These are phyloP conservation scores for Alethe castanea DNA, from an alignment of 2,113 vertebrate species.

Conservation along the genomic window DNA sequence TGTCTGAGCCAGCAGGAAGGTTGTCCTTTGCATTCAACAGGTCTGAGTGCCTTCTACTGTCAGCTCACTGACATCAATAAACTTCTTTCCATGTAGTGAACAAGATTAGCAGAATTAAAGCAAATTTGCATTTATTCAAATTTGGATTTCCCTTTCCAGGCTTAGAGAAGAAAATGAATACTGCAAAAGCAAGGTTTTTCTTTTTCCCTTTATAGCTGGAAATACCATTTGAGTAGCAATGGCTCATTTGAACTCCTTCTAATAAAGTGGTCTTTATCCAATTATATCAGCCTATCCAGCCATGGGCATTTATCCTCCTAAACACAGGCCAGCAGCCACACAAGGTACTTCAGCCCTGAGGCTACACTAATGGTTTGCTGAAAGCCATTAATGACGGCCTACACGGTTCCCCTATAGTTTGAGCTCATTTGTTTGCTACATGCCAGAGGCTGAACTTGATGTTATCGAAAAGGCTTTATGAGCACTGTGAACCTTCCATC, in stretches of 20 bases:
- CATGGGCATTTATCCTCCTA: background rate
- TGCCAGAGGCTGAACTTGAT: background rate
- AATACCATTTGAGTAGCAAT: background rate
- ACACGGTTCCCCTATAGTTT: background rate
- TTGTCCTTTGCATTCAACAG: background rate
- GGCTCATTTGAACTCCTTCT: background rate
- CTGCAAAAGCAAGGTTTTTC: background rate
- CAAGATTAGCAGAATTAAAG: background rate
- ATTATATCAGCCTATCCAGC: constrained; percentile 1
- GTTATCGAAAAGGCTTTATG: constrained; percentile 16
- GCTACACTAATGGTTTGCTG: background rate
- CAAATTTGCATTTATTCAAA: background rate
- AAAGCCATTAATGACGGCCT: constrained; percentile 5
- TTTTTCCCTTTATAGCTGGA: background rate
- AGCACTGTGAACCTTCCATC: background rate
- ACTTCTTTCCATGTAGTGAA: background rate
- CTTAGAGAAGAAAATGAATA: background rate
- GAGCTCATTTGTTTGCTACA: background rate
- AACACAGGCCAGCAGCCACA: background rate
- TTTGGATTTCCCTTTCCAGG: background rate
- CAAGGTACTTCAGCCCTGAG: background rate
- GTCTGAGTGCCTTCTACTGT: background rate
- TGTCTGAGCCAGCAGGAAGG: background rate
- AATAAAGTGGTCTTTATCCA: constrained; percentile 19
- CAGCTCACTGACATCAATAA: background rate